Conservation (phyloP, 1,140 invertebrate genomes). For the Zaprionus africanus region DNA sequence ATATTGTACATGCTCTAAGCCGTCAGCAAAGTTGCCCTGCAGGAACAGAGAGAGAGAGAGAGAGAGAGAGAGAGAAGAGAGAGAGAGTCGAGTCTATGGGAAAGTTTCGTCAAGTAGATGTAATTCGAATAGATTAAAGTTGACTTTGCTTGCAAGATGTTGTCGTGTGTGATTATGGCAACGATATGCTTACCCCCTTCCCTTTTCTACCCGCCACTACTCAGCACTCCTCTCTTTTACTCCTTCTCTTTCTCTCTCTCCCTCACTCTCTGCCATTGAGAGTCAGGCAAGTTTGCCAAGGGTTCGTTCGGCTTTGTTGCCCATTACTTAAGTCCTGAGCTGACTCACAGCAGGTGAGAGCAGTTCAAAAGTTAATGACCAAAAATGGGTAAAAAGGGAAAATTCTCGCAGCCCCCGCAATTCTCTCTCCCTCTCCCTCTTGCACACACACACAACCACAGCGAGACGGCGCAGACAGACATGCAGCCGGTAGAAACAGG, state of each 20-base stretch:
- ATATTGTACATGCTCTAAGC: constrained; percentile 14
- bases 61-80: no score
- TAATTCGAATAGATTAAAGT: constrained; percentile 42
- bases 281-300: constrained; percentile 11
- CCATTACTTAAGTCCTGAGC: constrained; percentile 43
- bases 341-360: constrained; percentile 53
- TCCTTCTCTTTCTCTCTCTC: neutral
- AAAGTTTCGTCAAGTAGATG: constrained; percentile 28
- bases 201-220: neutral
- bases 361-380: constrained; percentile 81
- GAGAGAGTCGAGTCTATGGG: neutral
- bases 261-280: neutral
- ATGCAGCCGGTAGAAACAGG: constrained; percentile 23
- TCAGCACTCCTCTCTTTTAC: neutral
- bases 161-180: constrained; percentile 35
- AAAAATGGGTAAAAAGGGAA: constrained; percentile 59
- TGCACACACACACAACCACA: constrained; percentile 7
- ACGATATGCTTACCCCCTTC: constrained; percentile 22
- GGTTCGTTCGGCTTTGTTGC: constrained; percentile 36
- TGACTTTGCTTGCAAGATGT: constrained; percentile 35
- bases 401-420: neutral
- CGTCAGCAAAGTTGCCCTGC: neutral
- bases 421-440: neutral
- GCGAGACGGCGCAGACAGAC: constrained; percentile 1
- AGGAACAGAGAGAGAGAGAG: no score